Evolutionary conservation across 2,888 invertebrate species (phyloP).

Genomic region (Anagyrus pseudococci): DNA sequence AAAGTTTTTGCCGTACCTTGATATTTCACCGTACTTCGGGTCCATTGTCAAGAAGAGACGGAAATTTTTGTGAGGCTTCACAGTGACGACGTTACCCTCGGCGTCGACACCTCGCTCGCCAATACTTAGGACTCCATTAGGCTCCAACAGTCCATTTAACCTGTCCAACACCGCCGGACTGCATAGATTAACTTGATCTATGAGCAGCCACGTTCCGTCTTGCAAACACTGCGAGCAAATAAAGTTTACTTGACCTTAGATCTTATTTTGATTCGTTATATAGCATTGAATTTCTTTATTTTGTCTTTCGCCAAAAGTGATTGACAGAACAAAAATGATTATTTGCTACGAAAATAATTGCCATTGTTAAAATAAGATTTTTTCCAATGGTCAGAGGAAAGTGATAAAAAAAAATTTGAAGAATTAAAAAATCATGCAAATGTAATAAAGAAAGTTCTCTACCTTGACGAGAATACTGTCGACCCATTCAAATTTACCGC

Average conservation of each 20-base stretch:
- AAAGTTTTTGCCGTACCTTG: constrained; percentile 66
- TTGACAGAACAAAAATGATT: neutral
- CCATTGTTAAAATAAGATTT: too few species aligned
- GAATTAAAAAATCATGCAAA: neutral
- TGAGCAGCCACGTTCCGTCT: constrained; percentile 82
- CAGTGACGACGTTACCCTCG: constrained; percentile 73
- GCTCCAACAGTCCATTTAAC: constrained; percentile 93
- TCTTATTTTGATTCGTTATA: neutral
- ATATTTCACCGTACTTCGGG: constrained; percentile 94
- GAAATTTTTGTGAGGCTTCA: constrained; percentile 89
- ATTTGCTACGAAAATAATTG: neutral
- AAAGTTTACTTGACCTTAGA: constrained; percentile 11
- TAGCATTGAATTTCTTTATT: neutral
- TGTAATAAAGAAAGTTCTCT: constrained; percentile 41
- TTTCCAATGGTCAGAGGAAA: neutral
- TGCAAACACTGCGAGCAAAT: constrained; percentile 76
- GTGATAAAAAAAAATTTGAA: neutral
- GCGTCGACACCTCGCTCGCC: constrained; percentile 87
- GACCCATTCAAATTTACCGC: constrained; percentile 94
- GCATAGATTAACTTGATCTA: constrained; percentile 95
- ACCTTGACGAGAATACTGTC: constrained; percentile 86
- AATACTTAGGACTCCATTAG: constrained; percentile 85
- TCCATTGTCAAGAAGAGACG: constrained; percentile 94
- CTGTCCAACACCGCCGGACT: constrained; percentile 96
- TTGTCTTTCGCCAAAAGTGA: neutral